phyloP scores from a whole-genome alignment of 2,888 invertebrate genomes.

The Drosophila neotestacea region DNA sequence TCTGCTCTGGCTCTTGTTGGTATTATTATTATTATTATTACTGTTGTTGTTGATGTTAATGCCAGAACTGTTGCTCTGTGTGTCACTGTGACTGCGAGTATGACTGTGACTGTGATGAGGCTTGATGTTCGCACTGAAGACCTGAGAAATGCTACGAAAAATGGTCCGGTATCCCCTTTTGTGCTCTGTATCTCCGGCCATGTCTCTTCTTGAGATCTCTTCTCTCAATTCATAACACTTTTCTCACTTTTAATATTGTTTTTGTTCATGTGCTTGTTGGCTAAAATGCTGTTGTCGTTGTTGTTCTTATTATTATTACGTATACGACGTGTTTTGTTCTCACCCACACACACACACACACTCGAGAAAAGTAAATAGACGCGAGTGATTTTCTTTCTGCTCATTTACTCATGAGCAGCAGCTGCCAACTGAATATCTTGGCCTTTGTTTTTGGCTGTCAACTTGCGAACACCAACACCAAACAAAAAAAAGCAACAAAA shows the following conservation, averaged over 20 bases:
- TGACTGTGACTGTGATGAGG: slow-evolving; percentile 18
- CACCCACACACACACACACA: slow-evolving; percentile 17
- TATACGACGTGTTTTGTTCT: slow-evolving; percentile 1
- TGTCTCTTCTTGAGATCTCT: slow-evolving; percentile 22
- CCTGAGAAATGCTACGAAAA: slow-evolving; percentile 82
- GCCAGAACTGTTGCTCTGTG: slow-evolving; percentile 20
- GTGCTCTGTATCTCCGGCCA: slow-evolving; percentile 67
- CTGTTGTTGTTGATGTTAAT: slow-evolving; percentile 20
- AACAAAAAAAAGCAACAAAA: slow-evolving; percentile 1
- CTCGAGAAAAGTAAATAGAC: background rate
- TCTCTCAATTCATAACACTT: slow-evolving; percentile 39
- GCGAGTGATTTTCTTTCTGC: slow-evolving; percentile 32
- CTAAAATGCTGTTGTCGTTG: background rate
- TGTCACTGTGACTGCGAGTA: slow-evolving; percentile 26
- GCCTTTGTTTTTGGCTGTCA: slow-evolving; percentile 56
- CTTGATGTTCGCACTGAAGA: slow-evolving; percentile 69
- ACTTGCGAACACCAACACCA: slow-evolving; percentile 44
- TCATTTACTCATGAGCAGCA: slow-evolving; percentile 41
- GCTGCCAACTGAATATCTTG: slow-evolving; percentile 55
- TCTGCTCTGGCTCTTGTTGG: slow-evolving; percentile 13
- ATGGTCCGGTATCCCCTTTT: slow-evolving; percentile 74
- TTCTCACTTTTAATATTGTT: slow-evolving; percentile 6
- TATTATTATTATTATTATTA: slow-evolving; percentile 7
- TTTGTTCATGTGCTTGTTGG: background rate
- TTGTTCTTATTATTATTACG: slow-evolving; percentile 18